Conservation (phyloP, 2,888 invertebrate genomes). For the Anorthoa munda region DNA sequence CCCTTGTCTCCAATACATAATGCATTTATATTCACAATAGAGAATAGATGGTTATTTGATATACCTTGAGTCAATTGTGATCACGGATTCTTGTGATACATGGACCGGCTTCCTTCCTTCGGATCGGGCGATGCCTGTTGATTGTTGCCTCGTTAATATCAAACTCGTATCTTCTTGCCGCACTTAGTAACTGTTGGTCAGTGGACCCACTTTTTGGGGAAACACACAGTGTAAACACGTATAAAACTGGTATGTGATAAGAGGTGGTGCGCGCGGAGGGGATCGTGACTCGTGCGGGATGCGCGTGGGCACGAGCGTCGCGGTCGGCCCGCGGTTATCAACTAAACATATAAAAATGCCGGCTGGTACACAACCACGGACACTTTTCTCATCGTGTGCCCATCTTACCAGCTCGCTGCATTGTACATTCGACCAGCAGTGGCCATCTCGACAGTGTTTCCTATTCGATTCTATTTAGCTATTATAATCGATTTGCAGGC, state of each 20-base stretch:
- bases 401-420: conserved; percentile 69
- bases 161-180: conserved; percentile 38
- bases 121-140: conserved; percentile 17
- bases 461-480: conserved; percentile 60
- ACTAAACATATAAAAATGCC: conserved; percentile 87
- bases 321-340: conserved; percentile 85
- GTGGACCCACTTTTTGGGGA: conserved; percentile 59
- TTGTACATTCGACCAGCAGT: conserved; percentile 75
- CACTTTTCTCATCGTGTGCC: conserved; percentile 74
- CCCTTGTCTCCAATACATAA: conserved; percentile 76
- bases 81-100: conserved; percentile 71
- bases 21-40: conserved; percentile 73
- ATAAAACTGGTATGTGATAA: conserved; percentile 70
- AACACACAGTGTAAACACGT: conserved; percentile 62
- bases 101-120: conserved; percentile 57
- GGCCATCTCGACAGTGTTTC: conserved; percentile 51
- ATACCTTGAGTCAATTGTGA: conserved; percentile 86
- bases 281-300: conserved; percentile 71
- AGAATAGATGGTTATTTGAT: conserved; percentile 71
- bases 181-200: conserved; percentile 62
- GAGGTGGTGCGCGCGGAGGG: conserved; percentile 65
- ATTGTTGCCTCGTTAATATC: conserved; percentile 39
- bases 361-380: conserved; percentile 74
- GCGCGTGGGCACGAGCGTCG: conserved; percentile 79
- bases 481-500: conserved; percentile 57